Conservation (phyloP, 2,888 invertebrate species). For the Zygaena filipendulae region DNA sequence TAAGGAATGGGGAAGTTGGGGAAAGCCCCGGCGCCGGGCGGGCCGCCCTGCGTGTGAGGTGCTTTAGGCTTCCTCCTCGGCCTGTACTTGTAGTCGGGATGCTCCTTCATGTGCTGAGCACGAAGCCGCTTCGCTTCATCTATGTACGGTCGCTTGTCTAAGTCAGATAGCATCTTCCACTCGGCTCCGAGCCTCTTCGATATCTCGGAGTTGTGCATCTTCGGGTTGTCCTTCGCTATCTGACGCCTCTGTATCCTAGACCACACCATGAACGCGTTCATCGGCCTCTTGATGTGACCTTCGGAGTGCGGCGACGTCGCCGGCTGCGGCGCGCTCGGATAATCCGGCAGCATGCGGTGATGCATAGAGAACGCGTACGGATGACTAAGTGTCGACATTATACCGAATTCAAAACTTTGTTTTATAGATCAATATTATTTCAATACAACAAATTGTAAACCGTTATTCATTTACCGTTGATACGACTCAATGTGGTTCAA, state of each 20-base stretch:
- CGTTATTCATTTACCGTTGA: too few species aligned
- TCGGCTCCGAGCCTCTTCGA: constrained; percentile 92
- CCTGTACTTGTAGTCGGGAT: constrained; percentile 91
- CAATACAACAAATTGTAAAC: too few species aligned
- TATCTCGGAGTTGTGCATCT: constrained; percentile 91
- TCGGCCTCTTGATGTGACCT: constrained; percentile 93
- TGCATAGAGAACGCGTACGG: constrained; percentile 66
- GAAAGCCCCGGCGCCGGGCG: constrained; percentile 65
- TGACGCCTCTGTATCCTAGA: constrained; percentile 90
- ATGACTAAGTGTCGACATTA: constrained; percentile 64
- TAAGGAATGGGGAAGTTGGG: constrained; percentile 73
- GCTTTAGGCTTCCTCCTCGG: constrained; percentile 87
- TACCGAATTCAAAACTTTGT: too few species aligned
- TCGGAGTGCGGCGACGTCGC: constrained; percentile 66
- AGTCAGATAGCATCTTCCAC: constrained; percentile 90
- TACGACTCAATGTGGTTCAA: too few species aligned
- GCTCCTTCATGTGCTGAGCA: constrained; percentile 90
- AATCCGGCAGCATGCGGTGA: constrained; percentile 58
- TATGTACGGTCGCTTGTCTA: constrained; percentile 92
- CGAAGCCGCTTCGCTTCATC: constrained; percentile 93
- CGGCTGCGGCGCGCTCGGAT: constrained; percentile 49
- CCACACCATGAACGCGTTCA: constrained; percentile 99
- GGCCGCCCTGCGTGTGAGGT: constrained; percentile 64
- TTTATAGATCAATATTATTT: too few species aligned
- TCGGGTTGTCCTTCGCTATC: constrained; percentile 94